A percentile compares a stretch with the other conserved stretches of the same genome.
phyloP scores from a whole-genome alignment of 2,113 vertebrate genomes.

The Pituophis catenifer region DNA sequence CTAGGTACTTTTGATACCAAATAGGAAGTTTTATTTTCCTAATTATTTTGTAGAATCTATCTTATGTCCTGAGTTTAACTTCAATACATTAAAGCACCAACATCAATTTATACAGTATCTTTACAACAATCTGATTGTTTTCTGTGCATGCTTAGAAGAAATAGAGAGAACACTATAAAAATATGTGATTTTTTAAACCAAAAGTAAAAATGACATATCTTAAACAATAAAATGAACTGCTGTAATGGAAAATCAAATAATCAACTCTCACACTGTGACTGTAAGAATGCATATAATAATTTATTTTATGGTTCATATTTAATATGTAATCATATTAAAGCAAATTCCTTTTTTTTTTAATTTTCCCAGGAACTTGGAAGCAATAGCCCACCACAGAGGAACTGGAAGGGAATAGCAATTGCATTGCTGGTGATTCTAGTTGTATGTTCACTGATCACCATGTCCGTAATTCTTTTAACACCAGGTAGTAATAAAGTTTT shows the following conservation, averaged over 20 bases:
- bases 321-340: conserved; percentile 55
- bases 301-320: conserved; percentile 51
- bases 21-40: conserved; percentile 54
- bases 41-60: conserved; percentile 50
- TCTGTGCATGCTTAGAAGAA: neutral
- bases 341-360: conserved; percentile 51
- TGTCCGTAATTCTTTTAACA: conserved; percentile 97
- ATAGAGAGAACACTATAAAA: neutral
- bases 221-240: conserved; percentile 36
- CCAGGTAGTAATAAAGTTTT: conserved; percentile 78
- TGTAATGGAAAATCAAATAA: conserved; percentile 38
- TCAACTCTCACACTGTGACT: conserved; percentile 45
- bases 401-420: conserved; percentile 98
- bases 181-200: neutral
- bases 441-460: conserved; percentile 97
- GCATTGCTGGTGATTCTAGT: conserved; percentile 96
- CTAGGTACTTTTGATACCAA: conserved; percentile 39
- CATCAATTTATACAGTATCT: conserved; percentile 42
- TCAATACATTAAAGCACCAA: conserved; percentile 34
- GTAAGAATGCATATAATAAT: conserved; percentile 36
- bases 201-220: conserved; percentile 25
- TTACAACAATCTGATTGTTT: conserved; percentile 18
- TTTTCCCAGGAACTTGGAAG: conserved; percentile 89
- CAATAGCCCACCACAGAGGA: conserved; percentile 91
- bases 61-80: conserved; percentile 51